Evolutionary conservation across 2,113 vertebrate genomes (phyloP).

Genomic region (Tonatia bakeri): DNA sequence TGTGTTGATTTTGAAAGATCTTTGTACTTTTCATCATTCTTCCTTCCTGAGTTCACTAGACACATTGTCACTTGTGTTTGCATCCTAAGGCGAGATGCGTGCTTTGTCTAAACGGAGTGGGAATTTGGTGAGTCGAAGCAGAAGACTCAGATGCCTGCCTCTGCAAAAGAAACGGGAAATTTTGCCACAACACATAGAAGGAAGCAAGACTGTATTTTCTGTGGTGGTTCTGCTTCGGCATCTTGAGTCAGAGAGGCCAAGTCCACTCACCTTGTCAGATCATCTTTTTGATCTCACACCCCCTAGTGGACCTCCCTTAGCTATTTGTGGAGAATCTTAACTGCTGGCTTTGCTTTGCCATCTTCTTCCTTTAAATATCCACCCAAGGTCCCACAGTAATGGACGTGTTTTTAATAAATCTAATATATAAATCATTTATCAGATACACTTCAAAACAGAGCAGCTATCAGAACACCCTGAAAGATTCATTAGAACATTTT

Average conservation of each 20-base stretch:
- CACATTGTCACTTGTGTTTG: background rate
- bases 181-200: background rate
- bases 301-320: background rate
- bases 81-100: background rate
- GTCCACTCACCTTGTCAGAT: background rate
- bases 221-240: background rate
- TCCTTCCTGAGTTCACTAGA: background rate
- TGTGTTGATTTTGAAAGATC: slow-evolving; percentile 19
- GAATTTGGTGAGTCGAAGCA: background rate
- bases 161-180: background rate
- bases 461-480: slow-evolving; percentile 48
- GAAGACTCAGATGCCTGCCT: background rate
- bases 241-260: background rate
- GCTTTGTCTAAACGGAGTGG: background rate
- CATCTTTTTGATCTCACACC: background rate
- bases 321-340: background rate
- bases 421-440: slow-evolving; percentile 59
- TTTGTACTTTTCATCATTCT: background rate
- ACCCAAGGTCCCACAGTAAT: slow-evolving; percentile 25
- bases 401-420: slow-evolving; percentile 55
- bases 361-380: slow-evolving; percentile 39
- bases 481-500: slow-evolving; percentile 62
- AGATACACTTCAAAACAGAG: slow-evolving; percentile 52
- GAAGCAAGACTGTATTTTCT: background rate
- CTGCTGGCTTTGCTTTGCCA: background rate